Evolutionary conservation across 30 jellyfish, hydroid and myxozoan species (phyloP).

Genomic region (Rhopilema esculentum): DNA sequence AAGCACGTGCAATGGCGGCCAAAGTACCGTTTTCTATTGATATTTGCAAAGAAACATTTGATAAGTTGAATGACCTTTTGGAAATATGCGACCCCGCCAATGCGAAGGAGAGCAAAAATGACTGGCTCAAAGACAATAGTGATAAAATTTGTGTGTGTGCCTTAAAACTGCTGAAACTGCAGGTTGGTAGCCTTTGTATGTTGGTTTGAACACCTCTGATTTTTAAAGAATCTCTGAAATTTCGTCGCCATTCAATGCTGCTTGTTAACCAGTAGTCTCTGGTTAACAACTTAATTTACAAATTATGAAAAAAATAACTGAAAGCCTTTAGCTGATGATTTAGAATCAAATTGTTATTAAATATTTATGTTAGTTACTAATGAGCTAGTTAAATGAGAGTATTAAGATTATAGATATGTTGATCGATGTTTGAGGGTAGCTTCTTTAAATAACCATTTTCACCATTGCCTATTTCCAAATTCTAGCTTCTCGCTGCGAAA

Average conservation of each 20-base stretch:
- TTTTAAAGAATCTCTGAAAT: background rate
- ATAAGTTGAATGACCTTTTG: constrained; percentile 51
- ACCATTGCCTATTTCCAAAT: background rate
- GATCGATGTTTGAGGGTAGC: no score
- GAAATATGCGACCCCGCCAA: constrained; percentile 40
- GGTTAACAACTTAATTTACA: no score
- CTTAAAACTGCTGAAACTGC: constrained; percentile 77
- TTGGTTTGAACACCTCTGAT: no score
- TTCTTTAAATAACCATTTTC: no score
- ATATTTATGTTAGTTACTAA: no score
- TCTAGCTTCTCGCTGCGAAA: constrained; percentile 55
- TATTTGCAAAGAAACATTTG: constrained; percentile 75
- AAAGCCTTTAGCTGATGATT: no score
- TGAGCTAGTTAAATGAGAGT: no score
- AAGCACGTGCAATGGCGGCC: constrained; percentile 66
- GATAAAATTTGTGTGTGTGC: constrained; percentile 57
- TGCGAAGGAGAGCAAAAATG: constrained; percentile 20
- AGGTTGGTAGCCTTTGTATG: constrained; percentile 76
- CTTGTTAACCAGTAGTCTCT: no score
- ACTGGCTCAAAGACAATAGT: constrained; percentile 18
- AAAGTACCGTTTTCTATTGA: constrained; percentile 89
- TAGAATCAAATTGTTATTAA: no score
- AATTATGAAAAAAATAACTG: no score
- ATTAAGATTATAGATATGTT: no score
- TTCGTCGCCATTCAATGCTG: no score